phyloP scores from a whole-genome alignment of 2,888 invertebrate genomes.

The Limnephilus lunatus region DNA sequence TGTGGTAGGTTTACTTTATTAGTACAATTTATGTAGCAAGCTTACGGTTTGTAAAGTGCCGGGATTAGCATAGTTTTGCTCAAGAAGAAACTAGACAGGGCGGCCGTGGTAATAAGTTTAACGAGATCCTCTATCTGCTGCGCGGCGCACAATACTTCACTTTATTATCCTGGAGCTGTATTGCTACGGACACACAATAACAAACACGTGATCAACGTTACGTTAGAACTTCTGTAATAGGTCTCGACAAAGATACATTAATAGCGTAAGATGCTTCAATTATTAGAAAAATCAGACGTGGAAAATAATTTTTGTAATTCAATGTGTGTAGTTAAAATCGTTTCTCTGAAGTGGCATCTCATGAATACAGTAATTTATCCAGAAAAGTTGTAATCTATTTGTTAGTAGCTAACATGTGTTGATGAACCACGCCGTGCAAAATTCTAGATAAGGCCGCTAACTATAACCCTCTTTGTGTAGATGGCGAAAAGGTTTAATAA shows the following conservation, averaged over 20 bases:
- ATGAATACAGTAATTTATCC: too few species aligned
- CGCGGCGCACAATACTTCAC: background rate
- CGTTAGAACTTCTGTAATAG: background rate
- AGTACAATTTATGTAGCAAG: background rate
- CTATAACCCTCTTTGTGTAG: too few species aligned
- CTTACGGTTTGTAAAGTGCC: background rate
- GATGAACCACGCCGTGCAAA: too few species aligned
- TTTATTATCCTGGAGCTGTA: background rate
- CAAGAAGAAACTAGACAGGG: background rate
- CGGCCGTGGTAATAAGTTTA: slow-evolving; percentile 29
- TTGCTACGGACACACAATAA: background rate
- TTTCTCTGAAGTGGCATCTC: too few species aligned
- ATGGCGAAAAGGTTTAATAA: too few species aligned
- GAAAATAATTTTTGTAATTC: too few species aligned
- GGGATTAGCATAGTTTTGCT: slow-evolving; percentile 12
- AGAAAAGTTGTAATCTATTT: too few species aligned
- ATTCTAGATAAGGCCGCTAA: too few species aligned
- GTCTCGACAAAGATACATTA: background rate
- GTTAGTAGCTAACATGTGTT: too few species aligned
- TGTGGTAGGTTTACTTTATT: background rate
- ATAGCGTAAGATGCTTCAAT: too few species aligned
- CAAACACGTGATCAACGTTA: background rate
- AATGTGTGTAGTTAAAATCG: too few species aligned
- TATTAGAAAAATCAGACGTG: too few species aligned
- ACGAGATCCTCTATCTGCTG: background rate